Base-by-base conservation (phyloP, 2,888 invertebrate species). In the Agonopterix alstromeriana region DNA sequence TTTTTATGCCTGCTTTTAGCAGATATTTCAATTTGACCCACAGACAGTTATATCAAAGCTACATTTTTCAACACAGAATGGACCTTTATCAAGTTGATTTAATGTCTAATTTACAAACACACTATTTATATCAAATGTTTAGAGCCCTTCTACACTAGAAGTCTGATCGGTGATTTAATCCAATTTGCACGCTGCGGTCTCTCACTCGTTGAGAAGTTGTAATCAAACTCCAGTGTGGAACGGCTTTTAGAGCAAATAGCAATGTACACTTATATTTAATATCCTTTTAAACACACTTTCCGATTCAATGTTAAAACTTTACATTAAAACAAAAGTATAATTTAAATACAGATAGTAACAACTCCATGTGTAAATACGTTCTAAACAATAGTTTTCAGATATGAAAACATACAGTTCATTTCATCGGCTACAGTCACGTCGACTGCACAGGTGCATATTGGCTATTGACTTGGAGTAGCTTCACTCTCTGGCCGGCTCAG, bases 331-430 rank as follows among this genome's bases (percentile, higher is more conserved):
- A 35, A 35, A 40, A 35, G 17, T 46, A 35, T 35, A 12, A 35
- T 27, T 35, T 41, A 46, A 9, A 41, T 35, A 46, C 35, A 41
- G 11, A 8, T 4, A 43, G 36, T 54, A 57, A 54, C 54, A 57
- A 51, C 54, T 53, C 10, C 35, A 49, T 47, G 48, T 17, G 46
- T 45, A 54, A 54, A 47, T 49, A 46, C 47, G 43, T 60, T 40
- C 55, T 65, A 82, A 70, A 81, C 73, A 69, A 82, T 74, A 54
- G 77, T 80, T 78, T 82, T 85, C 74, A 81, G 66, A 60, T 81
- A 82, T 55, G 81, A 79, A 78, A 86, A 82, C 78, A 79, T 67
- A 81, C 66, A 82, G 78, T 84, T 80, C 71, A 69, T 76, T 53
- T 77, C 63, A 52, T 73, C 65, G 50, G 75, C 65, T 64, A 70